A percentile compares a stretch with the other conserved stretches of the same genome.
Evolutionary conservation across 2,888 invertebrate genomes (phyloP).

Genomic region (Eretmocerus hayati): DNA sequence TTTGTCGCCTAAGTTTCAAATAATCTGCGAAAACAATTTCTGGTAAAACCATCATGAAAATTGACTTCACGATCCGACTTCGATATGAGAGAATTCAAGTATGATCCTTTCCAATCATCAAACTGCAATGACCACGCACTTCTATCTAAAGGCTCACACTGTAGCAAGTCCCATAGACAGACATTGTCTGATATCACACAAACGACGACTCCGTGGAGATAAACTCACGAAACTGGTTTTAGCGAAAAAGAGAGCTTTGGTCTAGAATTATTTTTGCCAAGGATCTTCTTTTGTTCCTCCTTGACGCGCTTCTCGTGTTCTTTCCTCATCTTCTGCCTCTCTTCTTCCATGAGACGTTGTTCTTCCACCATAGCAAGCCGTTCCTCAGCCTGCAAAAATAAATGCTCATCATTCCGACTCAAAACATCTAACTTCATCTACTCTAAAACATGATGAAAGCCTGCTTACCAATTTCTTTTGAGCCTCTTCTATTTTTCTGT

Average conservation of each 20-base stretch:
- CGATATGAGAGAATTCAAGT: too few species aligned
- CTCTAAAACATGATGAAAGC: not conserved
- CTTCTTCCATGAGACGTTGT: slow-evolving; percentile 92
- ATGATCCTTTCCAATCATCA: too few species aligned
- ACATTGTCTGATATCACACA: slow-evolving; percentile 19
- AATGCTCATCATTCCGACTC: too few species aligned
- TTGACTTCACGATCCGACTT: too few species aligned
- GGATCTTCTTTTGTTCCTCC: slow-evolving; percentile 93
- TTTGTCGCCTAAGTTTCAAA: too few species aligned
- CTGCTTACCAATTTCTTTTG: slow-evolving; percentile 86
- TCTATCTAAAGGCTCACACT: slow-evolving; percentile 7
- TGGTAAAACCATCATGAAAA: too few species aligned
- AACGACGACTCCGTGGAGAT: slow-evolving; percentile 23
- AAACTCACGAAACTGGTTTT: slow-evolving; percentile 66
- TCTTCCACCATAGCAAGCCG: slow-evolving; percentile 94
- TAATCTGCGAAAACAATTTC: too few species aligned
- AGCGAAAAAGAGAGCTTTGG: slow-evolving; percentile 90
- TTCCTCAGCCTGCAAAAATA: slow-evolving; percentile 80
- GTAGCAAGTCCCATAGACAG: slow-evolving; percentile 7
- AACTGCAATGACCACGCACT: too few species aligned
- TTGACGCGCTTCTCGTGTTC: slow-evolving; percentile 88
- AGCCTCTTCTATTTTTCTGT: slow-evolving; percentile 94
- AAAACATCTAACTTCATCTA: not conserved
- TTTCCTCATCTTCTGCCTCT: slow-evolving; percentile 84
- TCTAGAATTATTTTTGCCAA: slow-evolving; percentile 94